Evolutionary conservation across 2,797 vertebrate genomes (phyloP), one percentile per base, ranked within the genome.

Genomic region (Antrozous pallidus): DNA sequence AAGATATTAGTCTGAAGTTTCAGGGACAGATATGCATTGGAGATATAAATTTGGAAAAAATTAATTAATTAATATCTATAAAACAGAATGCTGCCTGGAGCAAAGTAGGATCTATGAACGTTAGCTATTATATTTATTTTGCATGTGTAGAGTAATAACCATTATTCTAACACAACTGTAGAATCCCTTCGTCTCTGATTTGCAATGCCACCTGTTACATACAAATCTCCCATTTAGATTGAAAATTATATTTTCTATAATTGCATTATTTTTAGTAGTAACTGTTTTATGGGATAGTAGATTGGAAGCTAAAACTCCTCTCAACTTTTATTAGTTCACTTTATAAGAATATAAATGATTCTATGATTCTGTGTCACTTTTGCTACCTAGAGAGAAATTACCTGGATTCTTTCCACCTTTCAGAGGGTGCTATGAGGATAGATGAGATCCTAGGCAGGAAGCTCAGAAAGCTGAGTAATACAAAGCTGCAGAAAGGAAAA

Each of bases 381-480:
- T 54, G 36, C 9, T 47, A 47, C 33, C 40, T 77, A 81, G 31
- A 40, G 38, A 91, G 47, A 85, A 95, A 61, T 58, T 47, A 75
- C 69, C 33, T 82, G 74, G 51, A 88, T 91, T 93, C 38, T 65
- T 84, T 85, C 33, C 71, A 16, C 54, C 33, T 81, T 49, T 77
- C 47, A 73, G 61, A 85, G 28, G 40, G n/a, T 96, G 31, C 69
- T 71, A 17, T 63, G 73, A 94, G 17, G 79, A n/a, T 24, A 70
- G 33, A 84, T 40, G 26, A 91, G 38, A 91, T 78, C 73, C 38
- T 79, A 78, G 58, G 47, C 26, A 91, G 47, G 20, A 84, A 91
- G 20, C 85, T 91, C 28, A 81, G 67, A 70, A 84, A 88, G 18
- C 31, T n/a, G 8, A 94, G 13, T 84, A 92, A 87, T 77, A 82